These are phyloP conservation scores for Tapirus indicus DNA, from an alignment of 2,797 vertebrate species.

Conservation along the genomic window DNA sequence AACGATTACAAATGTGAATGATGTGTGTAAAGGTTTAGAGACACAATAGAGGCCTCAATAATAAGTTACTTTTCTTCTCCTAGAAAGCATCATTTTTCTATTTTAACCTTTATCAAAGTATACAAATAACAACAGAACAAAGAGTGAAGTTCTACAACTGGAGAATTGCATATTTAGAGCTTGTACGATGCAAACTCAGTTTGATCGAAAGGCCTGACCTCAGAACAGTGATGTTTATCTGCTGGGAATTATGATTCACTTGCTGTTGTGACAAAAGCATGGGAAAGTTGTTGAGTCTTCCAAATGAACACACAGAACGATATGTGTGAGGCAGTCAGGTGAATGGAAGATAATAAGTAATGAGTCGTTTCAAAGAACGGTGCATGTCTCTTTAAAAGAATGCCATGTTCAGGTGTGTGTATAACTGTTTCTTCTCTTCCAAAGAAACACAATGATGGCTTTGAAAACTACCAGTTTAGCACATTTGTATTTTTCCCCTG, in stretches of 20 bases:
- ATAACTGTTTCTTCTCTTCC: neutral
- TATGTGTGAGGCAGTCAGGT: neutral
- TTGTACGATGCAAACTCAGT: neutral
- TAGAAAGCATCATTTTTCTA: neutral
- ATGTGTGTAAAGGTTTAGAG: neutral
- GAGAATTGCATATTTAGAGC: neutral
- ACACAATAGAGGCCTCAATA: neutral
- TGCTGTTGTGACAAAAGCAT: neutral
- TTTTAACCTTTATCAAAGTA: neutral
- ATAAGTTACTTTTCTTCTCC: neutral
- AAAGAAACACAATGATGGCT: constrained; percentile 19
- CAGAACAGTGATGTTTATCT: neutral
- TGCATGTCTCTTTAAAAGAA: constrained; percentile 1
- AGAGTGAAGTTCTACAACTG: neutral
- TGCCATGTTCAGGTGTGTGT: neutral
- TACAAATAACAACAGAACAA: neutral
- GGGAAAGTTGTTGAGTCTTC: neutral
- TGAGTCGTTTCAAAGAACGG: constrained; percentile 34
- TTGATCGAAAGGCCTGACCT: neutral
- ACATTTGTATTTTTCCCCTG: neutral
- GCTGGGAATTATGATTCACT: neutral
- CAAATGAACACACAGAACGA: neutral
- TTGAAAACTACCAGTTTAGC: constrained; percentile 53
- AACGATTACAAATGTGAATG: neutral
- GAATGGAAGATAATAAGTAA: neutral